phyloP scores from a whole-genome alignment of 2,113 vertebrate species.

The Corydoras maculifer region DNA sequence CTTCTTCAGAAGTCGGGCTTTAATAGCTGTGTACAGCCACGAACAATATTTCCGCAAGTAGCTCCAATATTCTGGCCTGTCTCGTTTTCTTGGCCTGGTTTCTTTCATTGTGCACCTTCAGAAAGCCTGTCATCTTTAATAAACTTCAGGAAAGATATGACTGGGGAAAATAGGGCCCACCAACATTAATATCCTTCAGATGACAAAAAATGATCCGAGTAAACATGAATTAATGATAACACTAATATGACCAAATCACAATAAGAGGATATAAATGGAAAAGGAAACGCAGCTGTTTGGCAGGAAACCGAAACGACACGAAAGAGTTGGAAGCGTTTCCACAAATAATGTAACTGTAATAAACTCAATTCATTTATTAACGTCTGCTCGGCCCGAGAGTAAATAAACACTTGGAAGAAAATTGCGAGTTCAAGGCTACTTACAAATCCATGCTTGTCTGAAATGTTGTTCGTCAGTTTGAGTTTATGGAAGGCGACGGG shows the following conservation, averaged over 20 bases:
- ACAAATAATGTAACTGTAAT: too few relatives aligned
- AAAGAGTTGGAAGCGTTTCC: too few relatives aligned
- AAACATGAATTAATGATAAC: too few relatives aligned
- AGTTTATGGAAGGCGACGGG: constrained; percentile 97
- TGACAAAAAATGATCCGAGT: too few relatives aligned
- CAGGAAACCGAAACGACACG: too few relatives aligned
- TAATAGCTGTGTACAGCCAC: constrained; percentile 6
- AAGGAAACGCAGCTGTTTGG: too few relatives aligned
- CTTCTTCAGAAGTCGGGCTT: constrained; percentile 1
- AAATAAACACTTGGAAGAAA: background rate
- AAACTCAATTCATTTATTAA: too few relatives aligned
- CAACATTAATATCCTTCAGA: too few relatives aligned
- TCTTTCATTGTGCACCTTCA: constrained; percentile 33
- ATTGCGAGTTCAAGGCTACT: constrained; percentile 59
- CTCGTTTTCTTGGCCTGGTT: constrained; percentile 51
- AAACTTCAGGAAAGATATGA: background rate
- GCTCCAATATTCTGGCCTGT: constrained; percentile 22
- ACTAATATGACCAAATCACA: too few relatives aligned
- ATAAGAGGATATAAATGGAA: too few relatives aligned
- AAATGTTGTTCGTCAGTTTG: constrained; percentile 98
- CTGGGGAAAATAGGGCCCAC: background rate
- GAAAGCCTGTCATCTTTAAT: constrained; percentile 1
- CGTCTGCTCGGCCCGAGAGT: too few relatives aligned
- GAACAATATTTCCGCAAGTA: background rate
- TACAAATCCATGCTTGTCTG: constrained; percentile 98